A percentile compares a stretch with the other conserved stretches of the same genome.
These are phyloP conservation scores for Callimorpha dominula DNA, from an alignment of 2,888 invertebrate species.

Conservation along the genomic window DNA sequence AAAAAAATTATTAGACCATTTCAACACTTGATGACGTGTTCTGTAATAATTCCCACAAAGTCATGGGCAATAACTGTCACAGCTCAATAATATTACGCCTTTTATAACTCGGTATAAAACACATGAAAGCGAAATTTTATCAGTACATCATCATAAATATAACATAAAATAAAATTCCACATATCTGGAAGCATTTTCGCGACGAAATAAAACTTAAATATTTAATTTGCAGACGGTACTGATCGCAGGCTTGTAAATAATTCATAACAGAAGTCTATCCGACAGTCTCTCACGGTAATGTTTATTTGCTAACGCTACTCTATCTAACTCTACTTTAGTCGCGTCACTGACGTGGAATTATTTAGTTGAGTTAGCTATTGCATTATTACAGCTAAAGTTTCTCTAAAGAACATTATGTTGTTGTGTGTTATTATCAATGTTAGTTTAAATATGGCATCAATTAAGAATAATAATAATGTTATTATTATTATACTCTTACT, in stretches of 20 bases:
- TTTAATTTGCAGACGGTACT: conserved; percentile 26
- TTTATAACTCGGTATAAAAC: neutral
- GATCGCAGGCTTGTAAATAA: conserved; percentile 61
- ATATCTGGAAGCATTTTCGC: conserved; percentile 12
- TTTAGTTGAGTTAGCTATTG: conserved; percentile 56
- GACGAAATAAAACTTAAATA: conserved; percentile 19
- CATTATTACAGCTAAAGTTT: conserved; percentile 28
- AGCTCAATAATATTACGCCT: neutral
- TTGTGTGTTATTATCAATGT: neutral
- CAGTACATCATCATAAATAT: neutral
- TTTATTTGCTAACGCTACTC: conserved; percentile 56
- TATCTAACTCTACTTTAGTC: conserved; percentile 23
- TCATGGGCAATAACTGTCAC: neutral
- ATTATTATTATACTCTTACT: too few species aligned
- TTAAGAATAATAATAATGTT: neutral
- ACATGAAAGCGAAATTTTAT: neutral
- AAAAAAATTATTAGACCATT: neutral
- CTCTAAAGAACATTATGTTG: neutral
- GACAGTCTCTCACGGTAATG: conserved; percentile 54
- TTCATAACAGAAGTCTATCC: conserved; percentile 63
- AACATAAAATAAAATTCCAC: neutral
- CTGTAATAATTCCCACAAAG: neutral
- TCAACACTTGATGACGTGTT: neutral
- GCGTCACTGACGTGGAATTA: conserved; percentile 53
- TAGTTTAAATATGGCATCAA: neutral